Evolutionary conservation across 2,888 invertebrate species (phyloP).

Genomic region (Endomychus coccineus): DNA sequence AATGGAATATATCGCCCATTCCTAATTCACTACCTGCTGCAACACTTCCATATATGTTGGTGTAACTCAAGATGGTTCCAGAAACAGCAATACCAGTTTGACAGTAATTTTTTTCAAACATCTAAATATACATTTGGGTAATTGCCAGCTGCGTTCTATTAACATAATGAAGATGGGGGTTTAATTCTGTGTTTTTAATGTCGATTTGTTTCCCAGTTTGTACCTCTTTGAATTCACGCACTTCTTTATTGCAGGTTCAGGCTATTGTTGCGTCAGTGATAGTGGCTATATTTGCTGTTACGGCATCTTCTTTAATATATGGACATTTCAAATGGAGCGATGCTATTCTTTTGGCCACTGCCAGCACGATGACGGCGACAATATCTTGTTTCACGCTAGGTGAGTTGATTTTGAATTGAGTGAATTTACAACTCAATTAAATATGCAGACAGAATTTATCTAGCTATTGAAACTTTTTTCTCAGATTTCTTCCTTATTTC

Average conservation of each 20-base stretch:
- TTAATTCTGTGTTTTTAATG: too few relatives aligned
- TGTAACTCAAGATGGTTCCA: too few relatives aligned
- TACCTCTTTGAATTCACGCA: too few relatives aligned
- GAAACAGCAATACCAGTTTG: too few relatives aligned
- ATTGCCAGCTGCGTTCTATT: too few relatives aligned
- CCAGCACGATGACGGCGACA: slow-evolving; percentile 84
- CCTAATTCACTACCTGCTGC: too few relatives aligned
- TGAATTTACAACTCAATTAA: not conserved
- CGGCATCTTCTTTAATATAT: slow-evolving; percentile 61
- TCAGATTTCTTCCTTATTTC: slow-evolving; percentile 82
- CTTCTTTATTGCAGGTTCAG: slow-evolving; percentile 53
- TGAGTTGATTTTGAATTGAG: slow-evolving; percentile 37
- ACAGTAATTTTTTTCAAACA: too few relatives aligned
- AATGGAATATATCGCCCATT: too few relatives aligned
- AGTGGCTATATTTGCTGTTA: slow-evolving; percentile 76
- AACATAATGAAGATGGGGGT: too few relatives aligned
- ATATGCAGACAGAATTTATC: slow-evolving; percentile 3
- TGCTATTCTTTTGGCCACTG: slow-evolving; percentile 69
- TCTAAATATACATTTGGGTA: too few relatives aligned
- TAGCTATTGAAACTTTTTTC: slow-evolving; percentile 26
- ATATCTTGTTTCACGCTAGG: slow-evolving; percentile 88
- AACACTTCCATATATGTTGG: too few relatives aligned
- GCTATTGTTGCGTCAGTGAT: slow-evolving; percentile 83
- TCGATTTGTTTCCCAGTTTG: too few relatives aligned
- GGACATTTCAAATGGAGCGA: slow-evolving; percentile 59